A percentile compares a stretch with the other conserved stretches of the same genome.
Evolutionary conservation across 2,797 vertebrate genomes (phyloP).

Genomic region (Dendrocincla fuliginosa): DNA sequence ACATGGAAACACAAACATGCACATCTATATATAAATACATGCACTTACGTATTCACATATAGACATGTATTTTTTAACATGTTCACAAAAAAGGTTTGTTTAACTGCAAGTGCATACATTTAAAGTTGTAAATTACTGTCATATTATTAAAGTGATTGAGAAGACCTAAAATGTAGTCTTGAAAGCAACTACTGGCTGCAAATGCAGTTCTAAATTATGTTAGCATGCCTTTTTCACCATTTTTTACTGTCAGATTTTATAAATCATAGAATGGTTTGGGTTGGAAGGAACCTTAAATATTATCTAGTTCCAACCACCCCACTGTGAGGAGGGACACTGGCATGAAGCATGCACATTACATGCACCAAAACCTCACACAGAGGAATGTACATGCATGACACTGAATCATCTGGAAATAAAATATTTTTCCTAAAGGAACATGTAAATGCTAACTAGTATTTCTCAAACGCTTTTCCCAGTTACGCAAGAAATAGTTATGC

Average conservation of each 20-base stretch:
- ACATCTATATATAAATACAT: not conserved
- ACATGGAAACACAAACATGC: accelerated
- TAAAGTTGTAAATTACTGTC: not conserved
- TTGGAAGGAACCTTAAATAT: not conserved
- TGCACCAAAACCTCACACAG: not conserved
- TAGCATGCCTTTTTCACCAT: slow-evolving; percentile 22
- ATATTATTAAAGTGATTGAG: not conserved
- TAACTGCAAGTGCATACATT: not conserved
- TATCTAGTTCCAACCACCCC: not conserved
- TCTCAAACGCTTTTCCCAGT: not conserved
- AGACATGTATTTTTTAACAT: not conserved
- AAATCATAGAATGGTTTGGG: not conserved
- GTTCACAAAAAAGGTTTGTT: not conserved
- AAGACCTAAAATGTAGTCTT: not conserved
- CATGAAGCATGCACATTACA: not conserved
- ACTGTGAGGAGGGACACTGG: not conserved
- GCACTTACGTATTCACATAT: not conserved
- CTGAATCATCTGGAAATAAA: slow-evolving; percentile 54
- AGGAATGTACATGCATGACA: not conserved
- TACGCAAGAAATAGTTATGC: not conserved
- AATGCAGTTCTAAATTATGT: slow-evolving; percentile 26
- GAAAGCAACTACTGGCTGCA: not conserved
- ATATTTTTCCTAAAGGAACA: slow-evolving; percentile 39
- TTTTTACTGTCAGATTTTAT: slow-evolving; percentile 35
- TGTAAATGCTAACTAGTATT: not conserved